Base-by-base conservation (phyloP, 2,113 vertebrate genomes). In the Aphelocoma coerulescens region DNA sequence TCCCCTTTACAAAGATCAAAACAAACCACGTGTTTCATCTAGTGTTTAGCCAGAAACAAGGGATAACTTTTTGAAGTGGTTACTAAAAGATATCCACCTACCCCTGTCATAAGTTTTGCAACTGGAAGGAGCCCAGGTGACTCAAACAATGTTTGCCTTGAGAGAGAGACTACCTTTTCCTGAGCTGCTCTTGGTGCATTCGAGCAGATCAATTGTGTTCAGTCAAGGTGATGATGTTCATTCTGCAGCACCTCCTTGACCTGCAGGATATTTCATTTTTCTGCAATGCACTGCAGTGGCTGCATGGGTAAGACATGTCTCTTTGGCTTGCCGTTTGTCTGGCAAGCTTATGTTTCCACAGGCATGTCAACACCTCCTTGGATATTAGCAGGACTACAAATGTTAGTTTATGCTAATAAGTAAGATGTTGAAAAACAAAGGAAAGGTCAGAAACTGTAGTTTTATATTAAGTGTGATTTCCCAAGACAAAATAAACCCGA, bases 371-470 rank as follows among this genome's bases (percentile, higher is more conserved):
- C 82, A 82, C 71, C 58, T 91, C 73, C 76, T 84, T 66, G 78
- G 72, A 72, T 95, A 89, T 95, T 91, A 94, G 88, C 4, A 17
- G 37, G 3, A 83, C 32, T 68, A 89, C 26, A 94, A 94, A 94
- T 96, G 95, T 93, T 96, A 86, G 93, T 88, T 92, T 96, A 95
- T 94, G 79, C 89, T 96, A 97, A 96, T 94, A 88, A 91, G 85
- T 77, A 81, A 86, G 82, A 92, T 44, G 32, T 72, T 41, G 68
- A 72, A 82, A 96, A 93, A 67, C 88, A 95, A 96, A 96, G 92
- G 85, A 97, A 96, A 95, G 84, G 66, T 85, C 93, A 85, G 82
- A 90, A 87, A 95, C 76, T 93, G 89, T 80, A 68, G 89, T 90
- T 94, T 93, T 95, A 55, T 89, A 86, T 94, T 92, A 84, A 71